Base-by-base conservation (phyloP, 1,140 invertebrate species). In the Lordiphosa clarofinis region DNA sequence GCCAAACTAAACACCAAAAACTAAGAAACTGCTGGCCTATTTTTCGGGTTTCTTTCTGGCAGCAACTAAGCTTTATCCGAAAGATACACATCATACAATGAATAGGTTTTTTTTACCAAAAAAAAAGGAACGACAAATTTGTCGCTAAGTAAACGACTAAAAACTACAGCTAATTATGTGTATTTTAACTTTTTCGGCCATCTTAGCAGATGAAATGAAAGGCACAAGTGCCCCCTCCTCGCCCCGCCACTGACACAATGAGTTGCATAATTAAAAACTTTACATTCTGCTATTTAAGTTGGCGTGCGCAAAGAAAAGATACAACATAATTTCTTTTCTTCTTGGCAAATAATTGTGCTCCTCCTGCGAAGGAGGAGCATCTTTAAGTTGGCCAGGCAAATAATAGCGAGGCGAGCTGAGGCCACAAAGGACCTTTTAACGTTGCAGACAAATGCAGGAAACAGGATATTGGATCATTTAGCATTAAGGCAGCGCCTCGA, bases 391-490 rank as follows among this genome's bases (percentile, higher is more conserved):
- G 70, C 70, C 58, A 56, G 66, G 73, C 70, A 76, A 84, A 81
- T 81, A 84, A 66, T 76, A 40, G 75, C 42, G 42, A 37, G 52
- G 36, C 47, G 56, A 53, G 54, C 37, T 54, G 39, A 58, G 75
- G 81, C 75, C 74, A 76, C 81, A 86, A 86, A 81, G 82, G 75
- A 82, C 61, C 69, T 81, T 81, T 86, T 86, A 76, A 64, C 61
- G 59, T 55, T 66, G 56, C 48, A 60, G 62, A 72, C 57, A 70
- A 82, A 78, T 84, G 61, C 79, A 86, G 78, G 79, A 74, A 86
- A 87, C 78, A 78, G 84, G 84, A 87, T 87, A 87, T 87, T 87
- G 84, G 84, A 87, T 87, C 84, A 87, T 87, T 87, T 87, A 87
- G 84, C 65, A 87, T 87, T 87, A 87, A 87, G 73, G 78, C 79